Evolutionary conservation across 1,140 invertebrate species (phyloP).

Genomic region (Drosophila nebulosa): DNA sequence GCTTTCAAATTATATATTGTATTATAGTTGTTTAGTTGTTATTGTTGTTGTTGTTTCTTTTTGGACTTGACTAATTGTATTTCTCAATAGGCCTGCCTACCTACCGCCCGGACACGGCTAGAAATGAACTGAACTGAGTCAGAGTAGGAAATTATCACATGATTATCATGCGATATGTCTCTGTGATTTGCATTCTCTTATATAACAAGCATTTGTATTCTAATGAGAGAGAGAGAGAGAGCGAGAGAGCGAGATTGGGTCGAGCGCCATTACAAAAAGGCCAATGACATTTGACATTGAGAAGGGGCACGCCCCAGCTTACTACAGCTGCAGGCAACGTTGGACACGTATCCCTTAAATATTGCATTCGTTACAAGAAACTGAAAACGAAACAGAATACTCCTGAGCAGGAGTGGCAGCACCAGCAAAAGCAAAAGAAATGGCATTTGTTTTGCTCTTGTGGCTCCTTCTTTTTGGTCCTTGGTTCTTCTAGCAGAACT

Average conservation of each 20-base stretch:
- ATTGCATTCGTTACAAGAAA: slow-evolving; percentile 19
- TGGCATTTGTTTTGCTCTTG: slow-evolving; percentile 14
- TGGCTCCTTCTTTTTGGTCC: slow-evolving; percentile 2
- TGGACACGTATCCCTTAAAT: slow-evolving; percentile 29
- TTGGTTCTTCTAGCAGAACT: slow-evolving; percentile 37
- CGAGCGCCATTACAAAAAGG: slow-evolving; percentile 28
- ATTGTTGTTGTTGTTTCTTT: slow-evolving; percentile 12
- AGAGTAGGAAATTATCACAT: slow-evolving; percentile 60
- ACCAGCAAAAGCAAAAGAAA: neutral
- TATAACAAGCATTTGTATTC: neutral
- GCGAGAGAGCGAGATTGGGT: neutral
- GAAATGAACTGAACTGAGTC: slow-evolving; percentile 49
- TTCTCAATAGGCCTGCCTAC: slow-evolving; percentile 31
- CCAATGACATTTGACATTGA: slow-evolving; percentile 53
- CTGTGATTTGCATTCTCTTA: slow-evolving; percentile 3
- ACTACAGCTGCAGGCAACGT: neutral
- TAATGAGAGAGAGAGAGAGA: neutral
- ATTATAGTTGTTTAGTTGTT: neutral
- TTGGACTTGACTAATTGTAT: slow-evolving; percentile 49
- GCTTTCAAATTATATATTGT: slow-evolving; percentile 36
- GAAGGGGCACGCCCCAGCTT: neutral
- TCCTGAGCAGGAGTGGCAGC: neutral
- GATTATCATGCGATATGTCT: slow-evolving; percentile 56
- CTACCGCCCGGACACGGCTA: too few species aligned
- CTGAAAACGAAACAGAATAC: slow-evolving; percentile 15